Evolutionary conservation across 2,797 vertebrate species (phyloP).

Genomic region (Trematomus bernacchii): DNA sequence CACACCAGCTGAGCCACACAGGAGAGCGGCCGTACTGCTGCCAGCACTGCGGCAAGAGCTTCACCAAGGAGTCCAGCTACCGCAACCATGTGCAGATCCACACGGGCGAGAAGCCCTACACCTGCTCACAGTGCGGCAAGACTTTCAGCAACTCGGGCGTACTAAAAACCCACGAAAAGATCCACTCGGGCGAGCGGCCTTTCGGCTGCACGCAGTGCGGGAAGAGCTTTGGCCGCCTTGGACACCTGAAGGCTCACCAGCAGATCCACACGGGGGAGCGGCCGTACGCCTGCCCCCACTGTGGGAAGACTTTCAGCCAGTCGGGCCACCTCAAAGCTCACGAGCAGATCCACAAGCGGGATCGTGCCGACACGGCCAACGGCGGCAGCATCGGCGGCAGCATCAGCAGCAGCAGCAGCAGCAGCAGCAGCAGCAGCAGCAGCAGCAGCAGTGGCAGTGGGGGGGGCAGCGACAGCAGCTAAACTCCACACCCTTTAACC

Average conservation of each 20-base stretch:
- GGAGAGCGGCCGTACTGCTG: conserved; percentile 85
- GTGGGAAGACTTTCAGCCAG: conserved; percentile 86
- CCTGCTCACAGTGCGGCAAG: conserved; percentile 85
- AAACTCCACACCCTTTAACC: conserved; percentile 69
- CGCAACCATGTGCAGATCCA: conserved; percentile 86
- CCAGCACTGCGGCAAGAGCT: conserved; percentile 86
- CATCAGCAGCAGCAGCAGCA: conserved; percentile 57
- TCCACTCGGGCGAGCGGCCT: conserved; percentile 85
- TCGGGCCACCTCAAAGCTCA: conserved; percentile 88
- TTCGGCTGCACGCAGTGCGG: conserved; percentile 88
- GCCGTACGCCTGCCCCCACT: conserved; percentile 82
- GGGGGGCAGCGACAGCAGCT: conserved; percentile 81
- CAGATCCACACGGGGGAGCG: conserved; percentile 88
- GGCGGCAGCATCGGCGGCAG: conserved; percentile 39
- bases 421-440: too few relatives aligned
- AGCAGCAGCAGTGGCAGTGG: conserved; percentile 19
- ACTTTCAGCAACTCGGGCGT: conserved; percentile 87
- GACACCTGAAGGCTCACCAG: conserved; percentile 88
- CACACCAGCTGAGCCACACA: conserved; percentile 86
- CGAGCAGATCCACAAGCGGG: conserved; percentile 87
- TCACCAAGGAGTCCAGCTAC: conserved; percentile 85
- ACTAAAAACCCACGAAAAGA: conserved; percentile 86
- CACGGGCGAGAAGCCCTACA: conserved; percentile 82
- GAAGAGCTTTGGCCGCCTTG: conserved; percentile 87
- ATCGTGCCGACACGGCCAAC: conserved; percentile 75